Evolutionary conservation across 2,888 invertebrate species (phyloP).

Genomic region (Saturnia pavonia): DNA sequence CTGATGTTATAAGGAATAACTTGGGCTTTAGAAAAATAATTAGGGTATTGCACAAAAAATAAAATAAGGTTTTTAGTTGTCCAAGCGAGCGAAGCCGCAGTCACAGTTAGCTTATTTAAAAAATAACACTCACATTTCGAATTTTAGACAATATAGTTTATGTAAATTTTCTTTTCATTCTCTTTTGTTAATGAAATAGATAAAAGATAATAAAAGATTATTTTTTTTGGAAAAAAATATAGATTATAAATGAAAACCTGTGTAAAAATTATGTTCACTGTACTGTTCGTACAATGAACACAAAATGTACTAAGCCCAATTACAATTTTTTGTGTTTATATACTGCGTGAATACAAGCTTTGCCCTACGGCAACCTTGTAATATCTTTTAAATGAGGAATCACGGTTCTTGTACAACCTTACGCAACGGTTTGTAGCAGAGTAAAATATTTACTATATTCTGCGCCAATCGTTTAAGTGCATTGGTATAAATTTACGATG

Average conservation of each 20-base stretch:
- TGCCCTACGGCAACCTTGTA: constrained; percentile 15
- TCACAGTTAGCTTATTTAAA: too few species aligned
- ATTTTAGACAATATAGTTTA: too few species aligned
- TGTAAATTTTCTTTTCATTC: too few species aligned
- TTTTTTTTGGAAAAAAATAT: neutral
- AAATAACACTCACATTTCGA: too few species aligned
- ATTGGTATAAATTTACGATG: neutral
- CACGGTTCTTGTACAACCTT: constrained; percentile 10
- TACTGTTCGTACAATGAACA: neutral
- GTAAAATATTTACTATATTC: constrained; percentile 9
- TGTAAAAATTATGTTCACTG: too few species aligned
- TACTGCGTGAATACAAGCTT: constrained; percentile 8
- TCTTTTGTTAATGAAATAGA: too few species aligned
- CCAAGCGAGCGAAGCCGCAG: too few species aligned
- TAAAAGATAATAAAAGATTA: too few species aligned
- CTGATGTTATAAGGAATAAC: too few species aligned
- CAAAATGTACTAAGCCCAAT: neutral
- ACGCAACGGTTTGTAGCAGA: constrained; percentile 6
- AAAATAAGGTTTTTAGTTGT: too few species aligned
- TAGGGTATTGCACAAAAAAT: too few species aligned
- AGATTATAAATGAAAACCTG: neutral
- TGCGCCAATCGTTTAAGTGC: neutral
- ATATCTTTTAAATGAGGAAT: constrained; percentile 21
- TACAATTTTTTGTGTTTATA: constrained; percentile 16
- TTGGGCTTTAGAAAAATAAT: too few species aligned